These are phyloP conservation scores for Bilobella aurantiaca DNA, from an alignment of 1,140 invertebrate species.

Conservation along the genomic window DNA sequence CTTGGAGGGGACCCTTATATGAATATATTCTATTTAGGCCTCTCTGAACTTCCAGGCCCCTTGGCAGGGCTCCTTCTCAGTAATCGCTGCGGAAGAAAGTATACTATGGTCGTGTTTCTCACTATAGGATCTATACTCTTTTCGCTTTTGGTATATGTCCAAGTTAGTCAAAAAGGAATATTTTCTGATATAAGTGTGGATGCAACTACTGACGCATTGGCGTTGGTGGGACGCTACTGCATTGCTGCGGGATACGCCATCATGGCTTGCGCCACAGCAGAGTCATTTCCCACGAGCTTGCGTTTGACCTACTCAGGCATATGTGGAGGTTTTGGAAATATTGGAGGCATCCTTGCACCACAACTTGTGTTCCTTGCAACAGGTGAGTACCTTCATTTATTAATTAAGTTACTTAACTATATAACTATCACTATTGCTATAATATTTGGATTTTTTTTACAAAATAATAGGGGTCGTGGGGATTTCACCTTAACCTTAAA, in stretches of 20 bases:
- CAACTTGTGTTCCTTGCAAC: conserved; percentile 21
- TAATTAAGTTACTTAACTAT: background rate
- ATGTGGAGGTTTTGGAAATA: conserved; percentile 24
- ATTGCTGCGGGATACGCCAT: background rate
- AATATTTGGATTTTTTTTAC: too few species aligned
- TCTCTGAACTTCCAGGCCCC: conserved; percentile 8
- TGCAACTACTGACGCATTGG: background rate
- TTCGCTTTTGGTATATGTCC: background rate
- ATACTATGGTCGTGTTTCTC: background rate
- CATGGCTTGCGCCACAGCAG: conserved; percentile 24
- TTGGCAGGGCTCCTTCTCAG: conserved; percentile 12
- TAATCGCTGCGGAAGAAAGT: background rate
- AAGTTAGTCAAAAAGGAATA: background rate
- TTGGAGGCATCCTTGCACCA: conserved; percentile 24
- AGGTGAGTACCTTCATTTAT: background rate
- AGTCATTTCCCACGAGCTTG: conserved; percentile 24
- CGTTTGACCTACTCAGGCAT: conserved; percentile 20
- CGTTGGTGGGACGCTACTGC: background rate
- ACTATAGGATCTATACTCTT: background rate
- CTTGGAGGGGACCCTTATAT: background rate
- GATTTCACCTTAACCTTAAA: too few species aligned
- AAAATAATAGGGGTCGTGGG: too few species aligned
- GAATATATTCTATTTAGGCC: background rate
- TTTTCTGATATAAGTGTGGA: background rate
- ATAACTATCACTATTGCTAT: too few species aligned